Conservation (phyloP, 2,113 vertebrate species). For the Chrysemys picta region DNA sequence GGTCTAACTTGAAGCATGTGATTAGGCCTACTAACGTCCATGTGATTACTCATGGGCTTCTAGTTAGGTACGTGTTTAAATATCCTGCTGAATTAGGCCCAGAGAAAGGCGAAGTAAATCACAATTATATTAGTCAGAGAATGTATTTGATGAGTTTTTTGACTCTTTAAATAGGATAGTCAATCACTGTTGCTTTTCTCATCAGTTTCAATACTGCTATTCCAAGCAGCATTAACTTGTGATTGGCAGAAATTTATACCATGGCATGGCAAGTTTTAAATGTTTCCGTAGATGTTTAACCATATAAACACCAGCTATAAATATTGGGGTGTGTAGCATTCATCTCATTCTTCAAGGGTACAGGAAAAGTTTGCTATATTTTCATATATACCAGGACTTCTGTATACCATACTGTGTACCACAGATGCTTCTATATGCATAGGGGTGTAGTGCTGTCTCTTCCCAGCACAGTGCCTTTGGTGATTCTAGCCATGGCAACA, state of each 20-base stretch:
- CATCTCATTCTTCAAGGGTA: neutral
- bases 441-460: neutral
- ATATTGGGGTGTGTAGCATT: neutral
- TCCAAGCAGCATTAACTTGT: neutral
- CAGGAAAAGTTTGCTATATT: slow-evolving; percentile 2
- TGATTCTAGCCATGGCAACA: neutral
- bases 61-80: neutral
- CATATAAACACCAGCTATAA: neutral
- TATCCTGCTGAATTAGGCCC: neutral
- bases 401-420: neutral
- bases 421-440: neutral
- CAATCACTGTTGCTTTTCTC: neutral
- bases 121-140: neutral
- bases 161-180: neutral
- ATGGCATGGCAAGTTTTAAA: slow-evolving; percentile 7
- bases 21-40: slow-evolving; percentile 14
- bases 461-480: neutral
- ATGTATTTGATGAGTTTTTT: neutral
- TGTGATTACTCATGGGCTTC: neutral
- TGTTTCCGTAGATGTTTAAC: slow-evolving; percentile 23
- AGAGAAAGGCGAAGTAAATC: neutral
- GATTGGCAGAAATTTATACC: neutral
- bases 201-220: neutral
- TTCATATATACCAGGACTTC: neutral
- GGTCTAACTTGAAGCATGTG: slow-evolving; percentile 50